Base-by-base conservation (phyloP, 2,888 invertebrate species). In the Antheraea yamamai region DNA sequence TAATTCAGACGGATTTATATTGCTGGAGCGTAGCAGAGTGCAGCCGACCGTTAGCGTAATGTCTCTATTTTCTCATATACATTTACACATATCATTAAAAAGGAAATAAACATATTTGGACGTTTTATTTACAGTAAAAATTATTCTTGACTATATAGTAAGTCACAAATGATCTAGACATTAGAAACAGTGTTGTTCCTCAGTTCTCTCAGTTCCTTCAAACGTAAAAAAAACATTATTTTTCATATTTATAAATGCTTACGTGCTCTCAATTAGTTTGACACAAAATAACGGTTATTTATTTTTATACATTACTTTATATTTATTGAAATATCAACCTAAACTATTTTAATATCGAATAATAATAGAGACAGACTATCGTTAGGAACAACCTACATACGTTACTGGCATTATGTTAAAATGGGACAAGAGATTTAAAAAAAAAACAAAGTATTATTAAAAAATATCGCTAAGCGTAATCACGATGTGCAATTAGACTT, bases 1-100 rank as follows among this genome's bases (percentile, higher is more conserved):
- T 87, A 89, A 89, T 89, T 88, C 88, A 86, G 88, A 89, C 84
- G 86, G 86, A 91, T 90, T 89, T 89, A 90, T 88, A 77, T 77
- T 84, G 84, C 82, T 82, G 81, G 79, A 84, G 83, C 83, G 84
- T 77, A 82, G 79, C 82, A 79, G 81, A 85, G 84, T 82, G 83
- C 85, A 84, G 80, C 80, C 81, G 80, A 83, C 83, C 86, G 83
- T 83, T 83, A 70, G 39, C 35, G n/a, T 10, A 70, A 39, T 61
- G 47, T 58, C 23, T 71, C 58, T 74, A 71, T 58, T 73, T 35
- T 58, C 35, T 39, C 52, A 55, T 47, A 74, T 61, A 70, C 39
- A 55, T 58, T 58, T 68, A 72, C 18, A 26, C 26, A 20, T 55
- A 30, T 66, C 30, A 66, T 66, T 66, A 66, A 61, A 61, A n/a